A percentile compares a stretch with the other conserved stretches of the same genome.
Evolutionary conservation across 2,797 vertebrate species (phyloP).

Genomic region (Spheniscus humboldti): DNA sequence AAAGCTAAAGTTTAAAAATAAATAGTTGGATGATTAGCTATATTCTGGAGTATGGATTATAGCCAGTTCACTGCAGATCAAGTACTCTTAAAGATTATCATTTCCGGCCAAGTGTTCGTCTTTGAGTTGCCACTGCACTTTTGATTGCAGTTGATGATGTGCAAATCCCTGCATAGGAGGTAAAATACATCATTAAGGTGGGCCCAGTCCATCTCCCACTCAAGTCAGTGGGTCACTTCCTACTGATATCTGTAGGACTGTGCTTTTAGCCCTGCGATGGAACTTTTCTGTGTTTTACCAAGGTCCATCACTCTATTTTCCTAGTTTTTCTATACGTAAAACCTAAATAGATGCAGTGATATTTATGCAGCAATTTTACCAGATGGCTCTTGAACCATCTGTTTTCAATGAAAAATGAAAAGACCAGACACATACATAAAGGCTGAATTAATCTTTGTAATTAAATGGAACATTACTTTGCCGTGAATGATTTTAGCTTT

Average conservation of each 20-base stretch:
- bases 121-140: background rate
- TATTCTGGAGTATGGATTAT: background rate
- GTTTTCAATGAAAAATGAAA: conserved; percentile 72
- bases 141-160: background rate
- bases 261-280: background rate
- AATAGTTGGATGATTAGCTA: background rate
- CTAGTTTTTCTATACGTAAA: conserved; percentile 5
- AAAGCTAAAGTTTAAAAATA: background rate
- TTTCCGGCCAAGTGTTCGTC: background rate
- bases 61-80: background rate
- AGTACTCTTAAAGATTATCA: background rate
- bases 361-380: conserved; percentile 53
- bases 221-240: background rate
- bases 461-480: conserved; percentile 73
- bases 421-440: conserved; percentile 61
- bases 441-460: conserved; percentile 77
- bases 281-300: background rate
- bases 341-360: conserved; percentile 44
- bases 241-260: background rate
- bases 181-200: background rate
- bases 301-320: background rate
- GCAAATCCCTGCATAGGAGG: background rate
- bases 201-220: background rate
- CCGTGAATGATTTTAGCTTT: conserved; percentile 72
- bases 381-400: conserved; percentile 69